Evolutionary conservation across 2,797 vertebrate genomes (phyloP).

Genomic region (Anabas testudineus): DNA sequence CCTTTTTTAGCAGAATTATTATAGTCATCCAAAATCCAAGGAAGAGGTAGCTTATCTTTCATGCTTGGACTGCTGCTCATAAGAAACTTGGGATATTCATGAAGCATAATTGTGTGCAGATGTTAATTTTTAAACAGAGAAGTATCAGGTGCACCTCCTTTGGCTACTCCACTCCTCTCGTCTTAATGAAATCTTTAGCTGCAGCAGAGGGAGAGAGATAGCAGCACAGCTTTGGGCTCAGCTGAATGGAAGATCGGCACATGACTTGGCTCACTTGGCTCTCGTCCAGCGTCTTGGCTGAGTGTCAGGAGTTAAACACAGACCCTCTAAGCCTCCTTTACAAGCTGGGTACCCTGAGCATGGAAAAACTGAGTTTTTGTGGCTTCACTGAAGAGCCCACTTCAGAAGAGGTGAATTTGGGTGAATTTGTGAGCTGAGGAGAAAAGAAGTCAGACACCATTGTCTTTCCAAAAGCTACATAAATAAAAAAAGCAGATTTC

Average conservation of each 20-base stretch:
- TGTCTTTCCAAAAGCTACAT: constrained; percentile 49
- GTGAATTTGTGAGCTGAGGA: constrained; percentile 46
- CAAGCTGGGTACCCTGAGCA: constrained; percentile 80
- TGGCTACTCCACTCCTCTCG: constrained; percentile 73
- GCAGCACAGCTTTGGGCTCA: constrained; percentile 74
- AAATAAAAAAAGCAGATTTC: constrained; percentile 1
- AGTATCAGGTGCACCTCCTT: constrained; percentile 84
- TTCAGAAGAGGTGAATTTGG: constrained; percentile 71
- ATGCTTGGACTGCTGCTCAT: constrained; percentile 62
- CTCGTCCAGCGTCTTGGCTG: constrained; percentile 79
- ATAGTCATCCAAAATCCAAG: constrained; percentile 57
- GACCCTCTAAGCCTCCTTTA: constrained; percentile 82
- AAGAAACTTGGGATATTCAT: constrained; percentile 83
- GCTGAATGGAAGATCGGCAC: constrained; percentile 81
- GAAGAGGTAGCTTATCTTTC: constrained; percentile 69
- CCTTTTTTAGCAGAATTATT: constrained; percentile 36
- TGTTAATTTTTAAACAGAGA: constrained; percentile 87
- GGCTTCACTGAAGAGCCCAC: constrained; percentile 65
- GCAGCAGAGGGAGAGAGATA: constrained; percentile 64
- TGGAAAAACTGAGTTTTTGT: constrained; percentile 81
- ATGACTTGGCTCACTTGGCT: constrained; percentile 81
- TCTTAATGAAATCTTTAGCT: constrained; percentile 85
- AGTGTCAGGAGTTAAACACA: constrained; percentile 87
- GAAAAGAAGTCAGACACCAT: constrained; percentile 51
- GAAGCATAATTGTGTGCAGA: constrained; percentile 83